Evolutionary conservation across 2,113 vertebrate species (phyloP).

Genomic region (Platycercus adscitus): DNA sequence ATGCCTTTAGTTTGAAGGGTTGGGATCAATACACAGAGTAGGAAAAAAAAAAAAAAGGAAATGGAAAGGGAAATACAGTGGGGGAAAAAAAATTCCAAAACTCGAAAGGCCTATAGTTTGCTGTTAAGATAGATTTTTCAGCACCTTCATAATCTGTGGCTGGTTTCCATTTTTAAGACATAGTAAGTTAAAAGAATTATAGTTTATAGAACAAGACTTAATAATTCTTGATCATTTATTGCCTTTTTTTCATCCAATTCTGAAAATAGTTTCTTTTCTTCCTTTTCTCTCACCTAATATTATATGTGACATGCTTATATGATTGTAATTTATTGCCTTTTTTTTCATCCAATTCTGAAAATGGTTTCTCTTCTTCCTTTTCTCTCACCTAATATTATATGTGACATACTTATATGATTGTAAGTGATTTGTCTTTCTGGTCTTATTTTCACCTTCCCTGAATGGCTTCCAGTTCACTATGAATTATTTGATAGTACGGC

Average conservation of each 20-base stretch:
- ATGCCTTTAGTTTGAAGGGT: neutral
- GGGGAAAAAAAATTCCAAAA: neutral
- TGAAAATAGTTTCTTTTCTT: neutral
- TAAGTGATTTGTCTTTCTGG: conserved; percentile 24
- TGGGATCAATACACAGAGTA: neutral
- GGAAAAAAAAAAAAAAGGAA: neutral
- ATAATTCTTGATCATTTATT: conserved; percentile 30
- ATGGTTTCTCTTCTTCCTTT: neutral
- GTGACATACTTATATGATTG: neutral
- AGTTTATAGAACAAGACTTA: neutral
- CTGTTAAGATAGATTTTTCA: neutral
- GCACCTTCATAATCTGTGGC: neutral
- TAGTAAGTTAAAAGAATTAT: neutral
- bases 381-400: neutral
- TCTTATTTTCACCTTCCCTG: conserved; percentile 29
- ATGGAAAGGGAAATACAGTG: neutral
- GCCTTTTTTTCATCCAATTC: neutral
- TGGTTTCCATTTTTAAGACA: neutral
- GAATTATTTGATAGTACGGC: conserved; percentile 13
- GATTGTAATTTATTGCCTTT: neutral
- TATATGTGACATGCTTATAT: neutral
- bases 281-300: neutral
- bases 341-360: neutral
- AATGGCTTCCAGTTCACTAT: conserved; percentile 15
- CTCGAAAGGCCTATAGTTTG: neutral